phyloP scores from a whole-genome alignment of 2,113 vertebrate genomes.

The Astur gentilis region DNA sequence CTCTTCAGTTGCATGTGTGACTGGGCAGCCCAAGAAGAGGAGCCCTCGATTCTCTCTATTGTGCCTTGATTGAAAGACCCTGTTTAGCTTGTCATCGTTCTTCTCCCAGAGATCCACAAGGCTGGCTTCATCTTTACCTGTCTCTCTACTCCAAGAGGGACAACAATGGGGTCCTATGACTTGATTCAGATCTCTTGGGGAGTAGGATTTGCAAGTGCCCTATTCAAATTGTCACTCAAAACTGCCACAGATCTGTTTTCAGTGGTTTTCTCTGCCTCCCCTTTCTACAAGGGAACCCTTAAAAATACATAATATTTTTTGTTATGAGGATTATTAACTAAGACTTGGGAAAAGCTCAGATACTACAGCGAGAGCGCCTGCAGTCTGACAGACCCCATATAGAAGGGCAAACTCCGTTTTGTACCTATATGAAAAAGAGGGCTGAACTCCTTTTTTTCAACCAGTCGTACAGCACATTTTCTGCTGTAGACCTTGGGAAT shows the following conservation, averaged over 20 bases:
- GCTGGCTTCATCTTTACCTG: neutral
- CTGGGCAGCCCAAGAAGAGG: neutral
- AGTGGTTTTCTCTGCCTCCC: neutral
- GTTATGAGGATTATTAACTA: neutral
- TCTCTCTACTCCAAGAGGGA: neutral
- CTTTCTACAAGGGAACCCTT: neutral
- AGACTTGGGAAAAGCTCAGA: neutral
- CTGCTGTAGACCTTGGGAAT: slow-evolving; percentile 33
- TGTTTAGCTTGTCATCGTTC: neutral
- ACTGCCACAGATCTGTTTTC: neutral
- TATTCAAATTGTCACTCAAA: neutral
- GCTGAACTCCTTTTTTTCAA: neutral
- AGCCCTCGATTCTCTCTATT: neutral
- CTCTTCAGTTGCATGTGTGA: neutral
- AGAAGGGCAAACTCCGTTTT: neutral
- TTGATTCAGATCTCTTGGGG: neutral
- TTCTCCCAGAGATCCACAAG: neutral
- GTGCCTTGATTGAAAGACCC: neutral
- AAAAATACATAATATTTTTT: neutral
- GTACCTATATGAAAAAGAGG: neutral
- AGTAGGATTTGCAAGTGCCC: neutral
- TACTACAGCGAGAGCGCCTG: neutral
- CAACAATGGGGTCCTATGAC: neutral
- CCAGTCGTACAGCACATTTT: neutral
- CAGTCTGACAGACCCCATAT: neutral